phyloP scores from a whole-genome alignment of 2,888 invertebrate species.

The Isotomurus palustris region DNA sequence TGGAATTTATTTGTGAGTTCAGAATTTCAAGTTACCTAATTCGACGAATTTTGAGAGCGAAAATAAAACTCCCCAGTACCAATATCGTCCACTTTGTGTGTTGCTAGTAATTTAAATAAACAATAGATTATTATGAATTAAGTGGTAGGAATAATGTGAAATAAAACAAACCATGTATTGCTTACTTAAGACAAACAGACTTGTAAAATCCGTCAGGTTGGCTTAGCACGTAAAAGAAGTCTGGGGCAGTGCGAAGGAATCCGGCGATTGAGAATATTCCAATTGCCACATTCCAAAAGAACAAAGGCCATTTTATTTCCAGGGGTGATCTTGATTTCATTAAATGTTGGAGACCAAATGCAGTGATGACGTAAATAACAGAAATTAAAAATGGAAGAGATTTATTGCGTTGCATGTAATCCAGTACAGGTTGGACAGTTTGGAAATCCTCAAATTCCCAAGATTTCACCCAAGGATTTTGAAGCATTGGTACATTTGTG shows the following conservation, averaged over 20 bases:
- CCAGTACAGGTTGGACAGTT: too few relatives aligned
- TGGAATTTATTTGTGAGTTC: too few relatives aligned
- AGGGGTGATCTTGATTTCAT: constrained; percentile 24
- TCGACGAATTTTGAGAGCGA: constrained; percentile 8
- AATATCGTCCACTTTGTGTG: too few relatives aligned
- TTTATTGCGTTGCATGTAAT: too few relatives aligned
- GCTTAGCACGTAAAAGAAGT: constrained; percentile 12
- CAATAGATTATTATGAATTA: too few relatives aligned
- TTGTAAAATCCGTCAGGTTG: constrained; percentile 3
- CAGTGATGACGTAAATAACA: constrained; percentile 20
- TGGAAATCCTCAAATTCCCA: too few relatives aligned
- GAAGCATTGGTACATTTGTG: too few relatives aligned
- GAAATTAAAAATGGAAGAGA: too few relatives aligned
- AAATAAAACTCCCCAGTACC: constrained; percentile 6
- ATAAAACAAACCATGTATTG: too few relatives aligned
- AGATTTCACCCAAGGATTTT: too few relatives aligned
- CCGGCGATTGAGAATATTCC: constrained; percentile 30
- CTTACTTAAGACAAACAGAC: constrained; percentile 10
- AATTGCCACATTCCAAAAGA: constrained; percentile 21
- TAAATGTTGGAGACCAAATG: constrained; percentile 22
- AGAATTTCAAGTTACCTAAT: background rate
- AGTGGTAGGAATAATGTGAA: too few relatives aligned
- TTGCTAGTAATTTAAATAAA: too few relatives aligned
- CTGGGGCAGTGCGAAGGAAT: constrained; percentile 28
- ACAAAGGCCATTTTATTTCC: constrained; percentile 20